phyloP scores from a whole-genome alignment of 2,888 invertebrate genomes.

The Thymelicus acteon region DNA sequence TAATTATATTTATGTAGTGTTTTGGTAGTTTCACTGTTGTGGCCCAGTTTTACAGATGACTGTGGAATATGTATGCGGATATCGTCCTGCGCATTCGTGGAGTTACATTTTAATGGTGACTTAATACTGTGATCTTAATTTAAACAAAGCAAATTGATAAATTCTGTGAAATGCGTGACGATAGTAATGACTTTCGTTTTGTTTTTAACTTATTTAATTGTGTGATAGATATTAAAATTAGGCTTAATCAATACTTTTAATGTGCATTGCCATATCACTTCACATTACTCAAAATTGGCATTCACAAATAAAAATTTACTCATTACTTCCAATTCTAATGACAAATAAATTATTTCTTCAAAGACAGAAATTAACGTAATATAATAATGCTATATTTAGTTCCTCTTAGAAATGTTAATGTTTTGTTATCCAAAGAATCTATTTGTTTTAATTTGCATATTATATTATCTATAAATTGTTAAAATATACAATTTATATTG shows the following conservation, averaged over 20 bases:
- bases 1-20: slow-evolving; percentile 52
- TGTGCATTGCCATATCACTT: slow-evolving; percentile 76
- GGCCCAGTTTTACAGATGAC: slow-evolving; percentile 73
- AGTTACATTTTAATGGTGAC: slow-evolving; percentile 80
- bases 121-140: slow-evolving; percentile 85
- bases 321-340: slow-evolving; percentile 54
- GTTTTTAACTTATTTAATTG: slow-evolving; percentile 74
- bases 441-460: slow-evolving; percentile 59
- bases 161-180: slow-evolving; percentile 74
- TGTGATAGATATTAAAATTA: slow-evolving; percentile 74
- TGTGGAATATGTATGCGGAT: slow-evolving; percentile 80
- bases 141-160: slow-evolving; percentile 79
- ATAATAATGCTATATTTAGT: slow-evolving; percentile 70
- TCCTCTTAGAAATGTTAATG: slow-evolving; percentile 82
- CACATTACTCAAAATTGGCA: slow-evolving; percentile 76
- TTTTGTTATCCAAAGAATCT: slow-evolving; percentile 83
- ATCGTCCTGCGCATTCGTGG: slow-evolving; percentile 77
- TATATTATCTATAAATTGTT: slow-evolving; percentile 77
- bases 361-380: slow-evolving; percentile 52
- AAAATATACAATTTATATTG: slow-evolving; percentile 64
- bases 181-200: slow-evolving; percentile 65
- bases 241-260: slow-evolving; percentile 69
- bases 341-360: slow-evolving; percentile 49
- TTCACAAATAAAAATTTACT: slow-evolving; percentile 57
- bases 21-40: slow-evolving; percentile 62